Evolutionary conservation across 1,140 invertebrate species (phyloP), one percentile per base, ranked within the genome.

Genomic region (Philaenus spumarius): DNA sequence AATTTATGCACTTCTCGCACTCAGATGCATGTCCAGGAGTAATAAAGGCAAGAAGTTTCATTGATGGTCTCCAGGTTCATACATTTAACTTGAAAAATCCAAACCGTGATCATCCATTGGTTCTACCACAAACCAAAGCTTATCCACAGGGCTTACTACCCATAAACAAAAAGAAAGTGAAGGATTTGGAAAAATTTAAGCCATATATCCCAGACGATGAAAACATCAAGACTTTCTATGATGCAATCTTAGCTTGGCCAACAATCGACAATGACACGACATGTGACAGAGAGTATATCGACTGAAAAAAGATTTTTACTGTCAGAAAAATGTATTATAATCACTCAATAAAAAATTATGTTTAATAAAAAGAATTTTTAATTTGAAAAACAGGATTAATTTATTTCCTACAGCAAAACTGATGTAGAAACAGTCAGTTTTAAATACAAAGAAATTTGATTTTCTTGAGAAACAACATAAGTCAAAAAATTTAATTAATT

Each of bases 1-100:
- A 35, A 15, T 54, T 56, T 9, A 39, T 42, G 23, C 58, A 60
- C 12, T 60, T 60, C 30, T 35, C 52, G 2, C 51, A 60, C 56
- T 17, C 19, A n/a, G 22, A 14, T 39, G 30, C 45, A 34, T 19
- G 30, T 40, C 23, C 22, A 22, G 34, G 23, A 42, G 20, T 26
- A 45, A 19, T 55, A 9, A 17, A 23, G n/a, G 20, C 43, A 7
- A 57, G 42, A 47, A 47, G 3, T 26, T 57, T 42, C 19, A 57
- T 47, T 26, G 40, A 57, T 47, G 43, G 55, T 12, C 22, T 57
- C 12, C 14, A 46, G 12, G 4, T 15, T 48, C 9, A 20, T 6
- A 48, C 20, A 9, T 22, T 48, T 22, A 23, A 4, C 26, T 24
- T 48, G 46, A 20, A 24, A 22, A 48, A 48, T 24, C 5, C 46